A percentile compares a stretch with the other conserved stretches of the same genome.
These are phyloP conservation scores for Misgurnus mizolepis DNA, from an alignment of 2,113 vertebrate species.

Conservation along the genomic window DNA sequence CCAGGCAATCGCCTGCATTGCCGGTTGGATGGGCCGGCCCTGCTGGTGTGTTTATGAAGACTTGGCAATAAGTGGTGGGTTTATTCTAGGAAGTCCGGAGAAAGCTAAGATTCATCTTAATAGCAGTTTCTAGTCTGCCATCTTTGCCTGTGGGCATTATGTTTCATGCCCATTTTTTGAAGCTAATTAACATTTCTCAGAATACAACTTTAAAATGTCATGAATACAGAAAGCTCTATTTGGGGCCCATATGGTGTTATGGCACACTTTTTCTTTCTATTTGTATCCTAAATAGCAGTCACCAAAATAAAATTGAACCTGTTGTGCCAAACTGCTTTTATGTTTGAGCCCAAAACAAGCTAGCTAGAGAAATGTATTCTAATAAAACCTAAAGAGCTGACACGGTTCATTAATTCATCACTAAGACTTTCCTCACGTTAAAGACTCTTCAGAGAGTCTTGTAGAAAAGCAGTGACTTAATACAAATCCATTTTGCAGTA, in stretches of 20 bases:
- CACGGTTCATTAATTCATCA: not conserved
- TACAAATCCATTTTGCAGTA: not conserved
- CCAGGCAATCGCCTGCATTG: too few relatives aligned
- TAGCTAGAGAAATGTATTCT: not conserved
- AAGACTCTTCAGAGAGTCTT: not conserved
- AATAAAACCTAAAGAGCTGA: constrained; percentile 6
- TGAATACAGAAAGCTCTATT: too few relatives aligned
- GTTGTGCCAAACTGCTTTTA: not conserved
- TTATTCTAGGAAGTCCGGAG: constrained; percentile 16
- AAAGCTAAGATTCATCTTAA: constrained; percentile 26
- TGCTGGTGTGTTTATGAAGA: constrained; percentile 7
- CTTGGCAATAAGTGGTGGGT: constrained; percentile 17
- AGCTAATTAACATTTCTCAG: too few relatives aligned
- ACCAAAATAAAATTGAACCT: not conserved
- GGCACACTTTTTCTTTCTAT: too few relatives aligned
- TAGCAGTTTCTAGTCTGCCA: too few relatives aligned
- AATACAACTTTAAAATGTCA: too few relatives aligned
- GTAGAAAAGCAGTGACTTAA: constrained; percentile 7
- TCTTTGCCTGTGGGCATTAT: too few relatives aligned
- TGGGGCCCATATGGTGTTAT: too few relatives aligned
- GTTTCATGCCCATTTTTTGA: too few relatives aligned
- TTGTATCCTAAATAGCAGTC: too few relatives aligned
- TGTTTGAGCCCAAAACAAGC: not conserved
- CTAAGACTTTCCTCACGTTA: not conserved
- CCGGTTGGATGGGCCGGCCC: too few relatives aligned